Conservation (phyloP, 2,113 vertebrate species). For the Aptenodytes patagonicus region DNA sequence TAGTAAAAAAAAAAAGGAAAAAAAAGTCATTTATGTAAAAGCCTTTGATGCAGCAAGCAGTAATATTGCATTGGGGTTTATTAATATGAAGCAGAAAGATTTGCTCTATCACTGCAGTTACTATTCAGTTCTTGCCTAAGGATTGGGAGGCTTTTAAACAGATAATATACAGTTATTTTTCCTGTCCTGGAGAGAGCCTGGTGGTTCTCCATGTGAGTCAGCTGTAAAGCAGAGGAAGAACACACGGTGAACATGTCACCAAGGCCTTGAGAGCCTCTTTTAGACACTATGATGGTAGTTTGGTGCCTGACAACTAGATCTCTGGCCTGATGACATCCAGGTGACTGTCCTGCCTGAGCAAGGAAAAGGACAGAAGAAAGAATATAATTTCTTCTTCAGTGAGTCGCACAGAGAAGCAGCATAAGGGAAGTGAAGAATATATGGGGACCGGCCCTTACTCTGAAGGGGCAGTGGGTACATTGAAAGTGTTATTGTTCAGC, state of each 20-base stretch:
- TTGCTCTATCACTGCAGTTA: background rate
- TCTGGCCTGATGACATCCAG: background rate
- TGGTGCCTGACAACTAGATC: background rate
- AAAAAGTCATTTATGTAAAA: background rate
- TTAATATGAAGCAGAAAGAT: constrained; percentile 1
- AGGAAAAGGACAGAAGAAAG: background rate
- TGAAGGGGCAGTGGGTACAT: background rate
- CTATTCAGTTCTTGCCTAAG: constrained; percentile 4
- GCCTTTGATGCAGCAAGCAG: background rate
- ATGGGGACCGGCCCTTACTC: background rate
- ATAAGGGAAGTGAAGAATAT: background rate
- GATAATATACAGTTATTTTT: constrained; percentile 23
- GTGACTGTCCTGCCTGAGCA: background rate
- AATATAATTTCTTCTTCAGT: background rate
- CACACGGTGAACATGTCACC: background rate
- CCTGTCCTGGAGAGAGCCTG: background rate
- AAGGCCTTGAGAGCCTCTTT: background rate
- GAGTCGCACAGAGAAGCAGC: background rate
- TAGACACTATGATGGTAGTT: background rate
- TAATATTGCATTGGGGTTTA: background rate
- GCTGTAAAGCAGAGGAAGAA: background rate
- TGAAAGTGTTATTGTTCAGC: background rate
- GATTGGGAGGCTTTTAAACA: constrained; percentile 35
- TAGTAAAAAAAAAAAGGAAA: background rate
- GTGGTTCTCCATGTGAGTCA: background rate